Evolutionary conservation across 2,888 invertebrate species (phyloP).

Genomic region (Agrotis segetum): DNA sequence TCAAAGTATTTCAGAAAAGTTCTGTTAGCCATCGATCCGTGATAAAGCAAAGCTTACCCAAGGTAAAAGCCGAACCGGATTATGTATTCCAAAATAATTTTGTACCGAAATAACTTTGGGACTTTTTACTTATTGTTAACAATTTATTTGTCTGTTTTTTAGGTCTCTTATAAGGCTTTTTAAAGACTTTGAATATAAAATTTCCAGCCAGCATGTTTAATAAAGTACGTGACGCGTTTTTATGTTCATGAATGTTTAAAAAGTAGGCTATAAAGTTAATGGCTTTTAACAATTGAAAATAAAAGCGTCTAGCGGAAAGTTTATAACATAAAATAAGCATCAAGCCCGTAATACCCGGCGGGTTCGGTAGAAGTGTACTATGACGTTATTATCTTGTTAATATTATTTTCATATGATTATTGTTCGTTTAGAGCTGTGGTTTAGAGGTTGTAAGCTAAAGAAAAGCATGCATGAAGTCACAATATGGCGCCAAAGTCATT

Average conservation of each 20-base stretch:
- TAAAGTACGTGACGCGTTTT: slow-evolving; percentile 31
- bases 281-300: slow-evolving; percentile 32
- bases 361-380: too few species aligned
- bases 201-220: slow-evolving; percentile 24
- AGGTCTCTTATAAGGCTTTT: slow-evolving; percentile 4
- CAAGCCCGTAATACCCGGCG: too few species aligned
- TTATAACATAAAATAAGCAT: background rate
- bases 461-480: too few species aligned
- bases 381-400: too few species aligned
- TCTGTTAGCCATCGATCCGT: slow-evolving; percentile 17
- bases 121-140: slow-evolving; percentile 1
- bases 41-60: slow-evolving; percentile 33
- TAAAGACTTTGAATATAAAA: slow-evolving; percentile 16
- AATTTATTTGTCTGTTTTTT: slow-evolving; percentile 11
- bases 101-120: slow-evolving; percentile 3
- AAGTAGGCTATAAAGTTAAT: slow-evolving; percentile 22
- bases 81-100: slow-evolving; percentile 24
- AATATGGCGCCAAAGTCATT: too few species aligned
- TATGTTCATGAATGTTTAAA: slow-evolving; percentile 32
- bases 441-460: too few species aligned
- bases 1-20: slow-evolving; percentile 8
- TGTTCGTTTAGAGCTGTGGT: too few species aligned
- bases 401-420: too few species aligned
- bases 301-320: slow-evolving; percentile 15
- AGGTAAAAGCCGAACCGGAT: slow-evolving; percentile 29